Base-by-base conservation (phyloP, 2,888 invertebrate species). In the Schrankia costaestrigalis region DNA sequence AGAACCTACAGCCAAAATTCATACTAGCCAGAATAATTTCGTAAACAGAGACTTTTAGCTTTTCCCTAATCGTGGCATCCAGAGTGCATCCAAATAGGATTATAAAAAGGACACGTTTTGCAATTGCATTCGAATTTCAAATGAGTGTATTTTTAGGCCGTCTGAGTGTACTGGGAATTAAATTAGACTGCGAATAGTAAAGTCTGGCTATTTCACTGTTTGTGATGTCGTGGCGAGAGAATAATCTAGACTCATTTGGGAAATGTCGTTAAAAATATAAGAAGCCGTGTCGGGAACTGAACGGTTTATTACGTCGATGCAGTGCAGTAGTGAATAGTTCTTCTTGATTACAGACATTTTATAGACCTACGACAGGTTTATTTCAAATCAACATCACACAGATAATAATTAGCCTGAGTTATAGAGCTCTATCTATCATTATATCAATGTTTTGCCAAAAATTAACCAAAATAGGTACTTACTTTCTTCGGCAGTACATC, bases 81-180 rank as follows among this genome's bases (percentile, higher is more conserved):
- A 36, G 60, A 69, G 71, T 71, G 77, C 74, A 79, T 74, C 64
- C 75, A 67, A 79, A 79, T 71, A 63, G 75, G 71, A 72, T 76
- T 76, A 75, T 72, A 71, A 74, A 71, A 73, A 73, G 74, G 75
- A 75, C 77, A 74, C 69, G 74, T 73, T 62, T 26, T 65, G 70
- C 63, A 64, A 67, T 65, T 76, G 78, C 79, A 82, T 82, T 73
- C 67, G 80, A 80, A 81, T 76, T 84, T 81, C 74, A 85, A 81
- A 84, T 84, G 81, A 79, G 75, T 29, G 24, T 71, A 61, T 83
- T 83, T 82, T 83, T 80, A 77, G 77, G 74, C 71, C 50, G 77
- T 76, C 78, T 73, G 78, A 75, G 73, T 74, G 78, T 71, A 70
- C 65, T 57, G 66, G 59, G 70, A 78, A 84, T 83, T 79, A 74